Base-by-base conservation (phyloP, 2,888 invertebrate genomes). In the Napeogenes inachia region DNA sequence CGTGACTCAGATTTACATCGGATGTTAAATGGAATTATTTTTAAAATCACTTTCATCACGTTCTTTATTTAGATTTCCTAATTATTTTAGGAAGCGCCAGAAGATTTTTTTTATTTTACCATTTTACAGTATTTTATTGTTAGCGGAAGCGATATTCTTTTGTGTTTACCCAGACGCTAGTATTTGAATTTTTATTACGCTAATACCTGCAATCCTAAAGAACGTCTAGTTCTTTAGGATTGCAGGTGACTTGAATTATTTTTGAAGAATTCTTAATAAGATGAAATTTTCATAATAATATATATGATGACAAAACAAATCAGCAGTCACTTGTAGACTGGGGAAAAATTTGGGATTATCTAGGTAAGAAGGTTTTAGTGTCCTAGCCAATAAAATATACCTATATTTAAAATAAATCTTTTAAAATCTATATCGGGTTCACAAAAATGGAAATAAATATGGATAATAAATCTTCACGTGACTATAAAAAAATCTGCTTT, bases 1-100 rank as follows among this genome's bases (percentile, higher is more conserved):
- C 63, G 64, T 66, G 65, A 66, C 57, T 68, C 70, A 69, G 63
- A 47, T 50, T 60, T 62, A 57, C 64, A 62, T 70, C 67, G 64
- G 63, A 67, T 57, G 61, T 56, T 61, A 66, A 64, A 66, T 64
- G 64, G 59, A 30, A 47, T 53, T 65, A 67, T 67, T 67, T 62
- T 60, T 56, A 61, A 38, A 21, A 50, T 56, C 55, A 60, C 53
- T 57, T 42, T 45, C 53, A 42, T 57, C 56, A 50, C 21, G 45
- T 60, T 56, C 57, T 42, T 60, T 56, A 59, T 59, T 50, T 50
- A 45, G 35, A 47, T 57, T 32, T 13, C 13, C n/a, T 38, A 50
- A 47, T n/a, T 57, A 58, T 58, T 58, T 56, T n/a, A 30, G 30
- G 50, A 50, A 10, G 12, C 21, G 30, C 12, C 50, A 10, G 50